phyloP scores from a whole-genome alignment of 1,140 invertebrate species.

The Oedothorax gibbosus region DNA sequence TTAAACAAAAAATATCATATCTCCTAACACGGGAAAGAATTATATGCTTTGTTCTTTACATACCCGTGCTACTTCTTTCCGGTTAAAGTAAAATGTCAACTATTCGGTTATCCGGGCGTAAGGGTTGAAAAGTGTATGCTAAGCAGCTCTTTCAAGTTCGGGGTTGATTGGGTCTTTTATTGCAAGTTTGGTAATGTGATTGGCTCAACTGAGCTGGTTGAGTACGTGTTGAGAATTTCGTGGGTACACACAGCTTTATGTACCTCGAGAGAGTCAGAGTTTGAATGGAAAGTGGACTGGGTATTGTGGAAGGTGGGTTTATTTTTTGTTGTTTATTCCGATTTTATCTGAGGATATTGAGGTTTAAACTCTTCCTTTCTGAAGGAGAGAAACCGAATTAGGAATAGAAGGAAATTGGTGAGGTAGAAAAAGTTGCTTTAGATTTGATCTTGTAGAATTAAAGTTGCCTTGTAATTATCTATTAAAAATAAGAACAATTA shows the following conservation, averaged over 20 bases:
- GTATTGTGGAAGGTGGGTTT: not conserved
- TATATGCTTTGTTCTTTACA: not conserved
- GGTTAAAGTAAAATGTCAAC: constrained; percentile 16
- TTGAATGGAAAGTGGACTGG: not conserved
- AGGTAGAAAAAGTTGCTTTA: no score
- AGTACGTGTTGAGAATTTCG: constrained; percentile 14
- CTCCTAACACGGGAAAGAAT: not conserved
- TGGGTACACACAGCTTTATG: constrained; percentile 14
- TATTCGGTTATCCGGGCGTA: constrained; percentile 14
- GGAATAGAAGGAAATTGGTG: no score
- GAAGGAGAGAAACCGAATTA: no score
- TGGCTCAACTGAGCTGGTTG: not conserved
- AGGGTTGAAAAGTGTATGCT: constrained; percentile 33
- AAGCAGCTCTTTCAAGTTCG: constrained; percentile 13
- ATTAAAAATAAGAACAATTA: no score
- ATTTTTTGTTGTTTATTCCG: not conserved
- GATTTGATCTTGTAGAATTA: no score
- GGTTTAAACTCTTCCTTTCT: no score
- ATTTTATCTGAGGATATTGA: not conserved
- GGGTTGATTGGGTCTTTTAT: constrained; percentile 21
- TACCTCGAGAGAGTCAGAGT: not conserved
- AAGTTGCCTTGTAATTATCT: no score
- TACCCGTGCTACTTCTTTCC: constrained; percentile 5
- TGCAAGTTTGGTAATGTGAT: constrained; percentile 17
- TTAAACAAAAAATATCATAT: not conserved